A percentile compares a stretch with the other conserved stretches of the same genome.
These are phyloP conservation scores for Bufotes viridis DNA, from an alignment of 2,797 vertebrate genomes.

Conservation along the genomic window DNA sequence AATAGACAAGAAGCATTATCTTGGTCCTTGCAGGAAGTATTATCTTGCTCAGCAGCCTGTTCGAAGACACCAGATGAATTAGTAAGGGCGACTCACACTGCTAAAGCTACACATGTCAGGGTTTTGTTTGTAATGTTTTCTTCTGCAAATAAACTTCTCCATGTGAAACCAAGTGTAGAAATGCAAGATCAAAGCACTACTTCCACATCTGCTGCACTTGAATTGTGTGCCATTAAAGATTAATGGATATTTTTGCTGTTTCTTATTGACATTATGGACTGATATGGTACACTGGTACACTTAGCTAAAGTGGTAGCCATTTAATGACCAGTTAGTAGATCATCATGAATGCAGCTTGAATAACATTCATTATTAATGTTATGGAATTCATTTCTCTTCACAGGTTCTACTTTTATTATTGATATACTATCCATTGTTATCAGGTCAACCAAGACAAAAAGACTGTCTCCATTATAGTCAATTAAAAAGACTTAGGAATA, in stretches of 20 bases:
- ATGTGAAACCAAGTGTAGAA: slow-evolving; percentile 11
- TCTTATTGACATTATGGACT: slow-evolving; percentile 16
- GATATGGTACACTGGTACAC: neutral
- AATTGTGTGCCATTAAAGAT: slow-evolving; percentile 8
- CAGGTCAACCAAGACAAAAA: neutral
- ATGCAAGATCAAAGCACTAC: slow-evolving; percentile 18
- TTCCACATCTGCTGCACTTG: neutral
- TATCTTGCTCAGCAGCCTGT: slow-evolving; percentile 64
- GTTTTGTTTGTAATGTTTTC: slow-evolving; percentile 20
- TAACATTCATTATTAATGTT: neutral
- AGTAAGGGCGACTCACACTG: slow-evolving; percentile 52
- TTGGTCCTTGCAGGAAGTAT: slow-evolving; percentile 55
- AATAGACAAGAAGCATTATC: slow-evolving; percentile 62
- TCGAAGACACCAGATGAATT: slow-evolving; percentile 59
- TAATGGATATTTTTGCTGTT: neutral
- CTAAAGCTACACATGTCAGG: slow-evolving; percentile 58
- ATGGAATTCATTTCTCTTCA: neutral
- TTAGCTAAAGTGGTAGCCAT: neutral
- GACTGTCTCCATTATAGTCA: neutral
- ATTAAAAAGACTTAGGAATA: neutral
- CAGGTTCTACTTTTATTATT: neutral
- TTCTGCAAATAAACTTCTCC: slow-evolving; percentile 48
- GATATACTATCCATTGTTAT: neutral
- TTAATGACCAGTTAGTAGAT: neutral
- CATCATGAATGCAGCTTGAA: neutral